Conservation (phyloP, 2,888 invertebrate species). For the Lasioglossum villosulum region DNA sequence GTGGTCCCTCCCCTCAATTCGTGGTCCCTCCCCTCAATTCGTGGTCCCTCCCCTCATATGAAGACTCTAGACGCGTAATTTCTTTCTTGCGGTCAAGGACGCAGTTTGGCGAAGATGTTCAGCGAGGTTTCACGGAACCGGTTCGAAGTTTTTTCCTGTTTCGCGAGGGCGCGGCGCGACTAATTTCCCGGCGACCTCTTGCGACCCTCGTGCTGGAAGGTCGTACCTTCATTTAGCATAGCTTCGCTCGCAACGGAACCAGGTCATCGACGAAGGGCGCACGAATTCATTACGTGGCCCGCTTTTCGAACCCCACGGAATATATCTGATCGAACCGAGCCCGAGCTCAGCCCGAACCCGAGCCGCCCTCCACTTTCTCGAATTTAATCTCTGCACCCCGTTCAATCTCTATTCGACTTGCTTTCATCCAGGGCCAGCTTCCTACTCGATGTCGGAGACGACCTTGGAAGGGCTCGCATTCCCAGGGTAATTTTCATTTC, state of each 20-base stretch:
- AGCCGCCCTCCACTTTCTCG: slow-evolving; percentile 42
- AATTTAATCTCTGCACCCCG: slow-evolving; percentile 46
- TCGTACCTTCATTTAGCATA: slow-evolving; percentile 71
- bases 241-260: slow-evolving; percentile 68
- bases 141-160: slow-evolving; percentile 6
- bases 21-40: too few species aligned
- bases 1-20: too few species aligned
- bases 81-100: too few species aligned
- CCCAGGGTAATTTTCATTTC: not conserved
- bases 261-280: slow-evolving; percentile 73
- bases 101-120: too few species aligned
- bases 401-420: not conserved
- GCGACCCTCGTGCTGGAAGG: slow-evolving; percentile 66
- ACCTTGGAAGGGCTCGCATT: not conserved
- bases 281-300: slow-evolving; percentile 73
- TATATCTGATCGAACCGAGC: slow-evolving; percentile 65
- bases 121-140: not conserved
- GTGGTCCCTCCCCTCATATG: too few species aligned
- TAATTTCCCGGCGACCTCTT: slow-evolving; percentile 64
- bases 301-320: slow-evolving; percentile 66
- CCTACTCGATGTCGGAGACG: not conserved
- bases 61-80: not conserved
- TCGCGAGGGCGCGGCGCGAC: slow-evolving; percentile 52
- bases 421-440: not conserved
- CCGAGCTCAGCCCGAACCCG: slow-evolving; percentile 11